Base-by-base conservation (phyloP, 2,888 invertebrate genomes). In the Diaprepes abbreviatus region DNA sequence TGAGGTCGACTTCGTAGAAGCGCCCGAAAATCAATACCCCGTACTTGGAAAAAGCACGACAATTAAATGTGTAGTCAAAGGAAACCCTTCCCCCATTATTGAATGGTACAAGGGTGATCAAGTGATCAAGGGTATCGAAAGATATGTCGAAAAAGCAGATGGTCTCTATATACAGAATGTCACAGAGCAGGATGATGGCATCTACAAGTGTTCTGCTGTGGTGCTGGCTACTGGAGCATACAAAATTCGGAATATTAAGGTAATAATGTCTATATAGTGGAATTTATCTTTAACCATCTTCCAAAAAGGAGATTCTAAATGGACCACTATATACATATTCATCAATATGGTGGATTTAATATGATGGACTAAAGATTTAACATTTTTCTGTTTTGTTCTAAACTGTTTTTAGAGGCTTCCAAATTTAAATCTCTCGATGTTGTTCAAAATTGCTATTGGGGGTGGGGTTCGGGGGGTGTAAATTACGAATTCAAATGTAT, bases 131-230 rank as follows among this genome's bases (percentile, higher is more conserved):
- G 90, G 90, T 5, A 89, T 89, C 74, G 90, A 91, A 55, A 89
- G 91, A 80, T 93, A 92, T 79, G 88, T 94, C 10, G 89, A 92
- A 63, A 90, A 92, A 75, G 86, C 90, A 0, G 91, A 93, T 75
- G 94, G 94, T 0, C 84, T 96, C 9, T 84, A 91, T 66, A 93
- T 96, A 70, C 91, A 90, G 75, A 90, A 91, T 75, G 92, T 95
- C 0, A 88, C 89, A 74, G 93, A 93, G 81, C 89, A 91, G 12
- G 95, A 96, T 78, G 95, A 95, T 80, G 96, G 95, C 0, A 88
- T 91, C 7, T 96, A 96, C 81, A 93, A 91, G 3, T 96, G 96
- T 80, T 89, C 94, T 48, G 96, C 95, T n/a, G 90, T 93, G 38
- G 95, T 95, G 0, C 88, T 91, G 14, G 88, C 89, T 73, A 93